These are phyloP conservation scores for Apaloderma vittatum DNA, from an alignment of 2,113 vertebrate genomes.

Conservation along the genomic window DNA sequence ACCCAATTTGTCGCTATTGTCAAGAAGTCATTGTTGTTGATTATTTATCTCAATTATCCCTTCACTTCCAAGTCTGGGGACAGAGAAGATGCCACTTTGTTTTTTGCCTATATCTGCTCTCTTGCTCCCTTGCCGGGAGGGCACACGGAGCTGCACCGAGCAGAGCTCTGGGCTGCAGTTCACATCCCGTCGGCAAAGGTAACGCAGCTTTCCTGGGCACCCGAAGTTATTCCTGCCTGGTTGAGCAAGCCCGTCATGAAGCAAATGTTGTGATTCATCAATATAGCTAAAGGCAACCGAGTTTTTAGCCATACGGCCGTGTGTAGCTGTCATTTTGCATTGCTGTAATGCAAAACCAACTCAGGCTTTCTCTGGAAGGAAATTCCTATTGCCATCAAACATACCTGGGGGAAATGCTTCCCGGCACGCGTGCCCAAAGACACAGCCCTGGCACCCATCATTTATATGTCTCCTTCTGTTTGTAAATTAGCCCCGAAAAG, in stretches of 20 bases:
- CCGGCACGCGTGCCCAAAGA: not conserved
- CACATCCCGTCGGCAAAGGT: not conserved
- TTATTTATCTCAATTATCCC: not conserved
- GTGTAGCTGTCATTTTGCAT: not conserved
- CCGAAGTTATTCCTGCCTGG: not conserved
- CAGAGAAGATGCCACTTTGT: not conserved
- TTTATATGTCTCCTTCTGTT: not conserved
- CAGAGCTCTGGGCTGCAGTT: not conserved
- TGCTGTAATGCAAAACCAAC: not conserved
- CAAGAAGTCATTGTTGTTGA: not conserved
- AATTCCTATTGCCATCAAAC: not conserved
- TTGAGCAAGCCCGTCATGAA: not conserved
- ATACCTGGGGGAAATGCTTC: not conserved
- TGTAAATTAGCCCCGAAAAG: not conserved
- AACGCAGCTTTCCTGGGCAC: not conserved
- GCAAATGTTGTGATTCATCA: not conserved
- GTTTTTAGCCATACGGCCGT: rapidly evolving
- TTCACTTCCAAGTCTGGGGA: conserved; percentile 9
- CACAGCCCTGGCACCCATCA: not conserved
- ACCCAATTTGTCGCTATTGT: conserved; percentile 56
- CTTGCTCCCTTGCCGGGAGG: not conserved
- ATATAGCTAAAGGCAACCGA: not conserved
- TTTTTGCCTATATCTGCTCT: not conserved
- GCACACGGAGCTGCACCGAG: rapidly evolving
- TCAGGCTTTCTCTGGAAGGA: not conserved